These are phyloP conservation scores for Heterodera carotae DNA, from an alignment of 1,140 invertebrate genomes.

Conservation along the genomic window DNA sequence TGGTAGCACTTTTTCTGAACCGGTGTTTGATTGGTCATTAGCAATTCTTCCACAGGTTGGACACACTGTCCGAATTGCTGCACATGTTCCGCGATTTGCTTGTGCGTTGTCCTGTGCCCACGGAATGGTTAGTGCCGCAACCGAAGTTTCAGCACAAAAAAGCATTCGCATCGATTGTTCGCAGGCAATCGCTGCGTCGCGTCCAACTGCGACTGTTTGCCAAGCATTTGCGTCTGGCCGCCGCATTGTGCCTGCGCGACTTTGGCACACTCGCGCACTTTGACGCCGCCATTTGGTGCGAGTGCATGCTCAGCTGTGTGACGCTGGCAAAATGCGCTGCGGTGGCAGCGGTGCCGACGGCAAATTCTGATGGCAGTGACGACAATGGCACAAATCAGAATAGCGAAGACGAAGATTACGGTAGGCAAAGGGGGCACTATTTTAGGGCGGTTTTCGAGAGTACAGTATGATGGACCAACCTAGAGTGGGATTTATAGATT, in stretches of 20 bases:
- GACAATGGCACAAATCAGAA: no score
- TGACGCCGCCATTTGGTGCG: slow-evolving; percentile 75
- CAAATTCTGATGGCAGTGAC: no score
- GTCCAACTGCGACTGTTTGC: slow-evolving; percentile 80
- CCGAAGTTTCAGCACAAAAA: no score
- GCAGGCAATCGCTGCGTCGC: slow-evolving; percentile 76
- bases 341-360: no score
- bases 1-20: no score
- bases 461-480: no score
- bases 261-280: slow-evolving; percentile 32
- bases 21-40: slow-evolving; percentile 58
- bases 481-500: no score
- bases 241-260: slow-evolving; percentile 25
- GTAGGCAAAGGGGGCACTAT: no score
- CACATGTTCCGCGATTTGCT: slow-evolving; percentile 83
- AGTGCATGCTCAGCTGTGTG: slow-evolving; percentile 88
- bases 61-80: slow-evolving; percentile 85
- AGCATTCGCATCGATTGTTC: no score
- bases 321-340: slow-evolving; percentile 86
- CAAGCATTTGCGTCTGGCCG: slow-evolving; percentile 20
- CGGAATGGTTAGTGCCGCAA: slow-evolving; percentile 82
- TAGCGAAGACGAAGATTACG: no score
- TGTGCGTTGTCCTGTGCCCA: slow-evolving; percentile 74
- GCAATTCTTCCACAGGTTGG: slow-evolving; percentile 70
- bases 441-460: no score